Conservation (phyloP, 2,888 invertebrate species). For the Troglohyphantes excavatus region DNA sequence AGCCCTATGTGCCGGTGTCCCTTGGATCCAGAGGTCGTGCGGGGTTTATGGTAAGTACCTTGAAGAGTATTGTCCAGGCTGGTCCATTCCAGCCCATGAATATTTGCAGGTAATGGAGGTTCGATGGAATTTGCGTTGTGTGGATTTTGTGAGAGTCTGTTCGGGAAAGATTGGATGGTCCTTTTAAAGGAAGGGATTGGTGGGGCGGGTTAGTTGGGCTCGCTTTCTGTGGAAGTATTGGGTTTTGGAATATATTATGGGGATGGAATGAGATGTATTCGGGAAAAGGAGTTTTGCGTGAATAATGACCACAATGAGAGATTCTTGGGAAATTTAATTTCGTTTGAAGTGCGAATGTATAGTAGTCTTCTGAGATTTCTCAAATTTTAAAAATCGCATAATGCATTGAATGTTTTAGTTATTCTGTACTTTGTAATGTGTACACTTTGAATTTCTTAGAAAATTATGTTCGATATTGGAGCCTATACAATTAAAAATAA, state of each 20-base stretch:
- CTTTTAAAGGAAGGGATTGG: background rate
- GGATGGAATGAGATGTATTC: background rate
- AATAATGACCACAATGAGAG: background rate
- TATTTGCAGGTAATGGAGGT: background rate
- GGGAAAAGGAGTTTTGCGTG: background rate
- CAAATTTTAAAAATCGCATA: too few relatives aligned
- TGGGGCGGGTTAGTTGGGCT: background rate
- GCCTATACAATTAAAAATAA: too few relatives aligned
- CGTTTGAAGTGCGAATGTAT: background rate
- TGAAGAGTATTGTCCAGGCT: background rate
- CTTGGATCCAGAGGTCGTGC: background rate
- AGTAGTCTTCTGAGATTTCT: too few relatives aligned
- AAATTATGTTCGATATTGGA: too few relatives aligned
- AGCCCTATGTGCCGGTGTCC: background rate
- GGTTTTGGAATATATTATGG: background rate
- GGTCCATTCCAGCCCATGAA: background rate
- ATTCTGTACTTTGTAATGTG: too few relatives aligned
- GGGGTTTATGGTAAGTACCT: constrained; percentile 18
- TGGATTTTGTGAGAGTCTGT: background rate
- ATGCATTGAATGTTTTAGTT: too few relatives aligned
- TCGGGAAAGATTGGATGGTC: background rate
- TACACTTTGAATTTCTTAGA: too few relatives aligned
- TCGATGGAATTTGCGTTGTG: background rate
- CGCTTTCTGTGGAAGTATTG: background rate
- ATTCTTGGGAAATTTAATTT: background rate